Evolutionary conservation across 2,797 vertebrate genomes (phyloP).

Genomic region (Graptemys geographica): DNA sequence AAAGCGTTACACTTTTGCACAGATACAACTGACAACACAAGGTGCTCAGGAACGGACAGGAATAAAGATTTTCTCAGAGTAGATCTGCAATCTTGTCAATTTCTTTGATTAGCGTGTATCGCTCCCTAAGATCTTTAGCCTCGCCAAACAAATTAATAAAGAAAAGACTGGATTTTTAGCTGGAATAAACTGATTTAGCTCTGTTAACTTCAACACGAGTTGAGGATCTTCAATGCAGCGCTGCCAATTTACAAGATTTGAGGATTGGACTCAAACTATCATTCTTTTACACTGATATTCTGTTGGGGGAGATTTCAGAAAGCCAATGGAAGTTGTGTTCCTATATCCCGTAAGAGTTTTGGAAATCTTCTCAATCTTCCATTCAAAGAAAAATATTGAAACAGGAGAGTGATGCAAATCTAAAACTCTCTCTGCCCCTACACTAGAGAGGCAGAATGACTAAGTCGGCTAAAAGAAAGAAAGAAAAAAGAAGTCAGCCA

Average conservation of each 20-base stretch:
- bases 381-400: background rate
- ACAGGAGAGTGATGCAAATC: slow-evolving; percentile 5
- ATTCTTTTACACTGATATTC: background rate
- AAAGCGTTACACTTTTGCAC: background rate
- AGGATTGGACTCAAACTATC: background rate
- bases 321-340: background rate
- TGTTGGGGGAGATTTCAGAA: background rate
- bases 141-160: background rate
- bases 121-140: background rate
- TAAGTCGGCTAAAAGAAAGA: slow-evolving; percentile 2
- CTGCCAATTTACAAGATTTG: background rate
- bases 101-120: background rate
- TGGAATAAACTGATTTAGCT: background rate
- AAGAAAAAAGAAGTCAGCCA: background rate
- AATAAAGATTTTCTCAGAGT: background rate
- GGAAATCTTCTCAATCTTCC: background rate
- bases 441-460: slow-evolving; percentile 14
- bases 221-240: background rate
- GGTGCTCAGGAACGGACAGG: background rate
- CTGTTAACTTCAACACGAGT: background rate
- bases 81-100: background rate
- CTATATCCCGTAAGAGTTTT: background rate
- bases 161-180: background rate
- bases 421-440: background rate
- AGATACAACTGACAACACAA: background rate